Evolutionary conservation across 2,797 vertebrate species (phyloP), one percentile per base, ranked within the genome.

Genomic region (Uromys caudimaculatus): DNA sequence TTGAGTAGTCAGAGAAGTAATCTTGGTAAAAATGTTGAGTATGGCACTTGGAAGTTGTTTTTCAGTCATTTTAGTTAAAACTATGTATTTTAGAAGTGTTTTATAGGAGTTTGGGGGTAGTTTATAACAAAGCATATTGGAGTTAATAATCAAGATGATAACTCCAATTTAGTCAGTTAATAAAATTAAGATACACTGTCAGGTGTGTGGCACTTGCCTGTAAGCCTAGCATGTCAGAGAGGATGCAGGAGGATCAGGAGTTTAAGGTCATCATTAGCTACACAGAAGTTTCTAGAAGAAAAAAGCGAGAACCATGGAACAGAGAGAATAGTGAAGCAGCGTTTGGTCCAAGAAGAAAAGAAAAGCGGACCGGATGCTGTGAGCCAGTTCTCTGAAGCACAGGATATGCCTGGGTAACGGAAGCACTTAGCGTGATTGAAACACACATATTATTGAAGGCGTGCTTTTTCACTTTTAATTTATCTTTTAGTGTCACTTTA

Each of bases 11-110:
- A 93, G 47, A 86, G 32, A 58, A 21, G 44, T 24, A 9, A 32
- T 67, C 38, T 75, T 35, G 35, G 19, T 92, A 75, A 89, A 89
- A 84, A 79, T 88, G 29, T 54, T 77, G 41, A 91, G 50, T 41
- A 58, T 1, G 32, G 12, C 35, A 6, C 67, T 41, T 92, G 24
- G 35, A 64, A 47, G 64, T 73, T 73, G 56, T 21, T 78, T 75
- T 29, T n/a, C 3, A 77, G 35, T 50, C 27, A 50, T 60, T 91
- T 95, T 77, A 76, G 35, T 82, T 35, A 64, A 60, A 87, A 73
- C n/a, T 29, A 29, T 67, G 29, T 87, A 67, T 89, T 87, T 93
- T 90, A 47, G 44, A 76, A 78, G 52, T 93, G 29, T 73, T 90
- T 58, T 91, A 11, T 58, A 38, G 44, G n/a, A 64, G 56, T 81